These are phyloP conservation scores for Meloe dianella DNA, from an alignment of 2,888 invertebrate species.

Conservation along the genomic window DNA sequence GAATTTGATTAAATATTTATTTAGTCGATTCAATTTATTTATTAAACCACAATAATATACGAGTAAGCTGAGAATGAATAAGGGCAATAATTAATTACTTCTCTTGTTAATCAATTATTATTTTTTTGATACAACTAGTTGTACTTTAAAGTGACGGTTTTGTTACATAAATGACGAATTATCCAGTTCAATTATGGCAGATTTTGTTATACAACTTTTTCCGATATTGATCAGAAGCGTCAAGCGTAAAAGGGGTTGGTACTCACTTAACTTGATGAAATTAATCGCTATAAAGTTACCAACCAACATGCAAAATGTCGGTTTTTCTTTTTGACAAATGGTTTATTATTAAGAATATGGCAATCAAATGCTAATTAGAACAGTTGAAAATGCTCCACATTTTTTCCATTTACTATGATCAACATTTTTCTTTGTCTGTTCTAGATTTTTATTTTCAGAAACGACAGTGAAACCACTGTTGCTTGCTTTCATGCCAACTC, in stretches of 20 bases:
- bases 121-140: not conserved
- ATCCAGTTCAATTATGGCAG: not conserved
- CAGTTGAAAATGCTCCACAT: too few relatives aligned
- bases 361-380: constrained; percentile 13
- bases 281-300: constrained; percentile 21
- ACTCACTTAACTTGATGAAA: constrained; percentile 16
- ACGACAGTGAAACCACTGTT: not conserved
- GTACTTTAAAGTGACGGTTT: not conserved
- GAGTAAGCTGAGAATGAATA: too few relatives aligned
- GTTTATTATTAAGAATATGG: constrained; percentile 16
- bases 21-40: not conserved
- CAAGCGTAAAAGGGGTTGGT: constrained; percentile 12
- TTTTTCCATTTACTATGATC: too few relatives aligned
- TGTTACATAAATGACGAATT: not conserved
- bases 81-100: too few relatives aligned
- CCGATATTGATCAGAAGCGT: constrained; percentile 16
- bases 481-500: not conserved
- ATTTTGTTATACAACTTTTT: constrained; percentile 20
- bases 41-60: not conserved
- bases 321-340: constrained; percentile 22
- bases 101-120: not conserved
- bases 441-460: not conserved
- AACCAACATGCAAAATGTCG: constrained; percentile 23
- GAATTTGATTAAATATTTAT: not conserved
- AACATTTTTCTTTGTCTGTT: not conserved